Base-by-base conservation (phyloP, 2,113 vertebrate genomes). In the Pangasianodon hypophthalmus region DNA sequence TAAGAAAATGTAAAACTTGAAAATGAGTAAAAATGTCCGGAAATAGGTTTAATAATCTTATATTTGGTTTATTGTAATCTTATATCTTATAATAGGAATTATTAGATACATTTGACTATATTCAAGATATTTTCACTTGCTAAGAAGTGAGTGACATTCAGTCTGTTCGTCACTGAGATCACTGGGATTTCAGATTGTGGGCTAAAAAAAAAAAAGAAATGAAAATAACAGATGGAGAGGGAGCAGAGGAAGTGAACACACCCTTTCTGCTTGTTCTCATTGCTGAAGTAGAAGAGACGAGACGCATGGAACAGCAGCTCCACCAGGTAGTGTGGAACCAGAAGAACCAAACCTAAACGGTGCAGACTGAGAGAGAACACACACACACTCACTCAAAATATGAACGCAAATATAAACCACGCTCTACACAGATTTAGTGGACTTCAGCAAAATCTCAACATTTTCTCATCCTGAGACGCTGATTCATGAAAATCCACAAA, bases 261-360 rank as follows among this genome's bases (percentile, higher is more conserved):
- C 97, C 97, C 97, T 92, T 97, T 97, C 90, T 97, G 96, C 90
- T 97, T 97, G 95, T 97, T 97, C 92, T 97, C 96, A 16, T 97
- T 96, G 77, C 96, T 97, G 95, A 97, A 97, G 96, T 97, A 97
- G 94, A 96, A 97, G 90, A 97, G 96, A 37, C 96, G 95, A 11
- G 96, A 97, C 32, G 96, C 97, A 71, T 97, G 97, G 89, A 97
- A 97, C 94, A 97, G 93, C 48, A 97, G 95, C 94, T 97, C 97
- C 93, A 97, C 97, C 92, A 97, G 93, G 93, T 97, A 97, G 93
- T 97, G 97, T 91, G 96, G 96, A 87, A 97, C 95, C 91, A 97
- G 94, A 88, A 97, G 89, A 91, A 97, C 94, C 92, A 97, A 94
- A 88, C 96, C 97, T 90, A 97, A 94, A 82, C 95, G 93, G 85